Conservation (phyloP, 2,113 vertebrate genomes). For the Pipra filicauda region DNA sequence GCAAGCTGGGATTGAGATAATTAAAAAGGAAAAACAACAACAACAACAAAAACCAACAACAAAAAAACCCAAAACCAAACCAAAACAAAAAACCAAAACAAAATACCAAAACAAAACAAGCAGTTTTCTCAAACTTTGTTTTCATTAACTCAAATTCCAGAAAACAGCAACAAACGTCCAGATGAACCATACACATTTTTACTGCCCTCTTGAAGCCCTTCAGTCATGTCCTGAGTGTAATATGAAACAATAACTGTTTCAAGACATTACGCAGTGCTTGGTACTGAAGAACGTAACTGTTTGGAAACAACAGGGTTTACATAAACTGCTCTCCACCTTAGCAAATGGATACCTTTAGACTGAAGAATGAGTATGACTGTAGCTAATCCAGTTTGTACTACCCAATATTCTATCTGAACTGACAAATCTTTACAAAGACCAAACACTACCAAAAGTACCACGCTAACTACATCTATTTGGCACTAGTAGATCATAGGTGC, state of each 20-base stretch:
- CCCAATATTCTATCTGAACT: background rate
- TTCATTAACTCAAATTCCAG: conserved; percentile 8
- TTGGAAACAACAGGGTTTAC: background rate
- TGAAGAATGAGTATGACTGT: background rate
- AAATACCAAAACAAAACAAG: background rate
- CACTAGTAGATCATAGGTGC: background rate
- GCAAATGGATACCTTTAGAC: background rate
- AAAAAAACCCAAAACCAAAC: background rate
- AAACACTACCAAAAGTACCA: background rate
- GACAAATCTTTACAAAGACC: background rate
- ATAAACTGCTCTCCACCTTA: background rate
- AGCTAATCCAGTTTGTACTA: background rate
- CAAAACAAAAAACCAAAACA: background rate
- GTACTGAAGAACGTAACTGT: background rate
- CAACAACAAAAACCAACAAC: no score
- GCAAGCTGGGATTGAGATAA: background rate
- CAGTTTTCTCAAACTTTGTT: background rate
- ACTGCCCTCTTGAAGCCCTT: background rate
- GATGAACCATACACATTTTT: background rate
- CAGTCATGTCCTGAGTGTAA: background rate
- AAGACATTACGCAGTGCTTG: background rate
- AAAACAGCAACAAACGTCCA: background rate
- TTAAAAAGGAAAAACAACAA: background rate
- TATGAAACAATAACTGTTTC: conserved; percentile 4
- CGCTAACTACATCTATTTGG: accelerated